Conservation (phyloP, 2,888 invertebrate species). For the Heliconius charithonia region DNA sequence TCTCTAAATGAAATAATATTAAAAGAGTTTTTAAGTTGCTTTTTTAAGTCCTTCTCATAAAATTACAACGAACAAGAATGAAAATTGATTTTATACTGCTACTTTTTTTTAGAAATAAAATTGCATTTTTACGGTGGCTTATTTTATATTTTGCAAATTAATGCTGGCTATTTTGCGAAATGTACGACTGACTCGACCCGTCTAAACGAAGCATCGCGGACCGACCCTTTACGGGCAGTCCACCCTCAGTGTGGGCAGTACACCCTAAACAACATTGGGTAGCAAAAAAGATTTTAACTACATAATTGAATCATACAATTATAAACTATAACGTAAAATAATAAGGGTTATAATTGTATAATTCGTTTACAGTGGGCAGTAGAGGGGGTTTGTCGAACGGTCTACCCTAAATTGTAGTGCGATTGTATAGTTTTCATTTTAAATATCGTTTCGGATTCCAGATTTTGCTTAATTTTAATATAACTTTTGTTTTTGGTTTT, state of each 20-base stretch:
- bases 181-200: slow-evolving; percentile 6
- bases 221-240: slow-evolving; percentile 82
- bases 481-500: background rate
- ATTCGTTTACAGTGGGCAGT: slow-evolving; percentile 66
- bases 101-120: too few species aligned
- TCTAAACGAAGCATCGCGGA: slow-evolving; percentile 70
- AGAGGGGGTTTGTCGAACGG: slow-evolving; percentile 69
- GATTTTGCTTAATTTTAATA: slow-evolving; percentile 13
- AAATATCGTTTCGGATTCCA: slow-evolving; percentile 45
- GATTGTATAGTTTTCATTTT: slow-evolving; percentile 79
- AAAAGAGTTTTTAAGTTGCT: too few species aligned
- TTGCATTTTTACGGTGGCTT: too few species aligned
- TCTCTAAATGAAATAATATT: too few species aligned
- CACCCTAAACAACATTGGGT: slow-evolving; percentile 70
- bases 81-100: too few species aligned
- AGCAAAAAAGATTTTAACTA: slow-evolving; percentile 72
- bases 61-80: too few species aligned
- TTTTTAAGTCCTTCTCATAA: too few species aligned
- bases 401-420: slow-evolving; percentile 74
- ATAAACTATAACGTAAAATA: slow-evolving; percentile 49
- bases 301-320: slow-evolving; percentile 51
- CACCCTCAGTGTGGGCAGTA: slow-evolving; percentile 80
- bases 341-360: slow-evolving; percentile 48
- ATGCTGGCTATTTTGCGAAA: background rate
- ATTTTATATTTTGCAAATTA: background rate